These are phyloP conservation scores for Conger conger DNA, from an alignment of 2,113 vertebrate genomes.

Conservation along the genomic window DNA sequence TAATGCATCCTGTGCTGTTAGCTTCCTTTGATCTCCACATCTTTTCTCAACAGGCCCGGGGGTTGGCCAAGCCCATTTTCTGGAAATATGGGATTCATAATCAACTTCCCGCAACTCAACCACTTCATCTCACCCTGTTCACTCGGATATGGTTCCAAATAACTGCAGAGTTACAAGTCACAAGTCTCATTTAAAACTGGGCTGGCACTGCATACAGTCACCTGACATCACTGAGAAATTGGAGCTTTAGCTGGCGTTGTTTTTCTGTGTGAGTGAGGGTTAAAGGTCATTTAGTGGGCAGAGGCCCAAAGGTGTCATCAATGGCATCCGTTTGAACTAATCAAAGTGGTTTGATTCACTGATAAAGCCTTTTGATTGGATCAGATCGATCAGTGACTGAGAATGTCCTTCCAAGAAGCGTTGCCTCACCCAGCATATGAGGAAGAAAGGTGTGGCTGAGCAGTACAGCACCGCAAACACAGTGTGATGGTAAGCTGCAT, in stretches of 20 bases:
- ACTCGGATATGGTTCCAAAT: not conserved
- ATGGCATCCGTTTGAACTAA: not conserved
- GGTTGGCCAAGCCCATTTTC: not conserved
- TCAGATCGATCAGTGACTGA: not conserved
- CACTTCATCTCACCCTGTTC: not conserved
- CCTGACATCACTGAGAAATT: not conserved
- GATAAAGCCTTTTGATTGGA: not conserved
- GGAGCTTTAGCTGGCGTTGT: not conserved
- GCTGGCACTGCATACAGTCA: not conserved
- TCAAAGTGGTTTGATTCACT: not conserved
- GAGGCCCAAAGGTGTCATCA: not conserved
- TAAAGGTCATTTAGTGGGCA: not conserved
- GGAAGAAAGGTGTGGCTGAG: not conserved
- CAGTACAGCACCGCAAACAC: not conserved
- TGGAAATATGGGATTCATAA: no score
- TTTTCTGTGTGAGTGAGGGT: not conserved
- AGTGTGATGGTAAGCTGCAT: not conserved
- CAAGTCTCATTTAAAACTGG: not conserved
- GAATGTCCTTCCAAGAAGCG: not conserved
- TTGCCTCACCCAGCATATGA: not conserved
- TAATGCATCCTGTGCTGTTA: not conserved
- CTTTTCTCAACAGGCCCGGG: not conserved
- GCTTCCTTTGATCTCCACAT: not conserved
- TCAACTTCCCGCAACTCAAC: not conserved
- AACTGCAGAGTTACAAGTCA: not conserved